These are phyloP conservation scores for Neoniphon sammara DNA, from an alignment of 2,797 vertebrate species.

Conservation along the genomic window DNA sequence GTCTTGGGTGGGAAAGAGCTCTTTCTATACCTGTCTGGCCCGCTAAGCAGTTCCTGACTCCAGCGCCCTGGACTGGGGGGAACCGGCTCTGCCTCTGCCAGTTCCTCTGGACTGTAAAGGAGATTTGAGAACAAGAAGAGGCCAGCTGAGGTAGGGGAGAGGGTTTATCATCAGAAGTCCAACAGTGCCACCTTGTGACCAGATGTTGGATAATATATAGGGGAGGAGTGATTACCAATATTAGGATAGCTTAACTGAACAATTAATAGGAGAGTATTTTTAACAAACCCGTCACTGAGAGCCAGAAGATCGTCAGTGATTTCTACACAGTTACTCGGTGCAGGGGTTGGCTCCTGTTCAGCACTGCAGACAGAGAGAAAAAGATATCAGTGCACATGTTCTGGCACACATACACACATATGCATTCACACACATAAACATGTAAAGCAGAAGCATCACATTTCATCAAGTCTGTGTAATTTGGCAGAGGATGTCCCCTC, in stretches of 20 bases:
- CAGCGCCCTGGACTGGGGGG: constrained; percentile 68
- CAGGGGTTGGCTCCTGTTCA: constrained; percentile 56
- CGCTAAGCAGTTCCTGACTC: constrained; percentile 75
- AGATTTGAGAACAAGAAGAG: constrained; percentile 44
- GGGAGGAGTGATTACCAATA: neutral
- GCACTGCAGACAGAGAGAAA: constrained; percentile 52
- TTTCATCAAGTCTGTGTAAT: constrained; percentile 52
- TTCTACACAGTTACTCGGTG: constrained; percentile 48
- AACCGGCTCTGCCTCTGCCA: constrained; percentile 54
- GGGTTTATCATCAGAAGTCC: constrained; percentile 31
- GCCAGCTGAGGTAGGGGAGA: constrained; percentile 32
- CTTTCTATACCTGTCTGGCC: constrained; percentile 67
- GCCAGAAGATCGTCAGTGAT: constrained; percentile 75
- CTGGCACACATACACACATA: constrained; percentile 14
- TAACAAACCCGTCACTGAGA: constrained; percentile 74
- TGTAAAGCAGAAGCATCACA: constrained; percentile 29
- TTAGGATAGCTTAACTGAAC: constrained; percentile 18
- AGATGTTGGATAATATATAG: constrained; percentile 24
- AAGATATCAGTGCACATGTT: constrained; percentile 50
- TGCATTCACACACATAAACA: neutral
- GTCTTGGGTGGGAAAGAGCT: constrained; percentile 34
- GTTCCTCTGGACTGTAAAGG: constrained; percentile 60
- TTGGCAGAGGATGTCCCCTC: constrained; percentile 25
- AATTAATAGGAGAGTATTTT: constrained; percentile 27
- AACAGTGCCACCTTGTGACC: constrained; percentile 73